Evolutionary conservation across 2,888 invertebrate genomes (phyloP), one percentile per base, ranked within the genome.

Genomic region (Sepiola atlantica): DNA sequence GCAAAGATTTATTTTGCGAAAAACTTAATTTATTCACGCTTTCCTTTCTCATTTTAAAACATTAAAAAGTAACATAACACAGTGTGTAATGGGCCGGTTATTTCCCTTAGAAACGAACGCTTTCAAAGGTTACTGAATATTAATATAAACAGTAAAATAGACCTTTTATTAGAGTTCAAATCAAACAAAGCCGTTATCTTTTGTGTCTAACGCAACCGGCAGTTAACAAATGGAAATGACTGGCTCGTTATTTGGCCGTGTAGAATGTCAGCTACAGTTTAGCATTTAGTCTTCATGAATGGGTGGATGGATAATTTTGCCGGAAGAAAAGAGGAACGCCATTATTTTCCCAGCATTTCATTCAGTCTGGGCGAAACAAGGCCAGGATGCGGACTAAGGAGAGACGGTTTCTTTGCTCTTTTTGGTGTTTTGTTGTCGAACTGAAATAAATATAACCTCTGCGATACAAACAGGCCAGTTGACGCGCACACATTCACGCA

Each of bases 141-240:
- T 77, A 77, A 77, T 77, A 77, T 77, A 77, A 77, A 77, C 77
- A 77, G n/a, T 77, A 77, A 77, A 77, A 77, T n/a, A 77, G 77
- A 77, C 77, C 77, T 77, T 45, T 77, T 77, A 77, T 77, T 77
- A 77, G 14, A 32, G 77, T 32, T 77, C n/a, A n/a, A 77, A 77
- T 77, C n/a, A 77, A 77, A 77, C 77, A 77, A 77, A 61, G 32
- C n/a, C 77, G 77, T 77, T 77, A 77, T 77, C 77, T 77, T 77
- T 77, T 77, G n/a, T 77, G n/a, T 77, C 77, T 77, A 32, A n/a
- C 16, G n/a, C 77, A 18, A 16, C 32, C 14, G 77, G 4, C 77
- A n/a, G 77, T 18, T 77, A 77, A 77, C 77, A 32, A 77, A 77
- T 77, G 77, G n/a, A 77, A 77, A 77, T 77, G n/a, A 77, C 77